Evolutionary conservation across 2,113 vertebrate genomes (phyloP), one percentile per base, ranked within the genome.

Genomic region (Microtus oregoni): DNA sequence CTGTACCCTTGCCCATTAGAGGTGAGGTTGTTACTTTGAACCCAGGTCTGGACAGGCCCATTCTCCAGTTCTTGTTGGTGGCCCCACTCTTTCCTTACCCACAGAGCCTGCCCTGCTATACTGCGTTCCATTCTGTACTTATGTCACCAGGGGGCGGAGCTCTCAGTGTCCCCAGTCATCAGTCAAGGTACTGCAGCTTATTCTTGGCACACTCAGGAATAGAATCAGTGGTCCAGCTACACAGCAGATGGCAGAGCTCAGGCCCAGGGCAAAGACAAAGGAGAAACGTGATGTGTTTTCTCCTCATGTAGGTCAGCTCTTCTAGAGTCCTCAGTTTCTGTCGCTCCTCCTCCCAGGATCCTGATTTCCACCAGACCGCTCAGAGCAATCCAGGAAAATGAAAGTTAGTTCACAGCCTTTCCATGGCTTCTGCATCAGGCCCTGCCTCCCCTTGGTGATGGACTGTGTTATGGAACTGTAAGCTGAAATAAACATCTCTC

Each of bases 351-450:
- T 70, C 22, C 79, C 65, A 68, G 73, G 85, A 73, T 86, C 63
- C 70, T 86, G 72, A 86, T 92, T 92, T 94, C 94, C n/a, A 61
- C 20, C 52, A 61, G 20, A 76, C 67, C 5, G n/a, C 10, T 58
- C 44, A 73, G 70, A 13, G 55, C 55, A 55, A 17, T 55, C 55
- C 15, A 61, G 52, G 12, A 55, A 6, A 12, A 26, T 72, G 22
- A 6, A 61, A 28, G 55, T 17, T 50, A 55, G 50, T 12, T 1
- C 20, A 5, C 17, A 79, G 77, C 30, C 50, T 32, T 32, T 35
- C 32, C 50, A 0, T 22, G 50, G 50, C 32, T 32, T n/a, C 77
- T 22, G 55, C n/a, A 13, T 82, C 55, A 41, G 55, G 19, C 35
- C 35, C 52, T 15, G 20, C 22, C 32, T 58, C 22, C n/a, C 55